Conservation (phyloP, 2,797 vertebrate genomes). For the Hypotaenidia philippensis region DNA sequence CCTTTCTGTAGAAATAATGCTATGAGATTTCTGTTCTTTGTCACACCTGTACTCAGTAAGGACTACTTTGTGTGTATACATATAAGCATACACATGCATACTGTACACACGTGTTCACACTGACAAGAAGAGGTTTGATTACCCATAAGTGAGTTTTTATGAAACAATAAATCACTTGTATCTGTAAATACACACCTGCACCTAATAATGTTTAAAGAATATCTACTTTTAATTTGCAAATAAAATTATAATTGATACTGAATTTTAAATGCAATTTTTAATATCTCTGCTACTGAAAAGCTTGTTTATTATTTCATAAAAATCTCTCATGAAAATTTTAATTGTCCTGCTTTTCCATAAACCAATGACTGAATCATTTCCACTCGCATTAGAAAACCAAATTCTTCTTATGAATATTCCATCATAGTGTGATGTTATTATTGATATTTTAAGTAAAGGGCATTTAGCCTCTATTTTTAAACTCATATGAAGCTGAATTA, state of each 20-base stretch:
- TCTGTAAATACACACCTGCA: not conserved
- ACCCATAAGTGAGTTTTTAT: not conserved
- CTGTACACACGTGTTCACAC: not conserved
- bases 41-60: not conserved
- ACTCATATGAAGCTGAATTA: not conserved
- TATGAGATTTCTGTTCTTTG: not conserved
- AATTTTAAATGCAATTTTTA: not conserved
- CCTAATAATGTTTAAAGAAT: not conserved
- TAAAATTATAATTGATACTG: not conserved
- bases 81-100: accelerated
- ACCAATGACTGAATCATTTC: not conserved
- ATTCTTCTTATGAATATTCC: not conserved
- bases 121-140: not conserved
- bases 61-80: too few species aligned
- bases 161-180: not conserved
- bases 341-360: not conserved
- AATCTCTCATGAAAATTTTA: not conserved
- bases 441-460: not conserved
- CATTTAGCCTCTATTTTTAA: not conserved
- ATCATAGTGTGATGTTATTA: not conserved
- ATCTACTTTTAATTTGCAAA: not conserved
- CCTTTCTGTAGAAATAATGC: not conserved
- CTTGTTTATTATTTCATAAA: not conserved
- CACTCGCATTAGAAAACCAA: not conserved
- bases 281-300: not conserved